Conservation (phyloP, 1,140 invertebrate species). For the Anastrepha obliqua region DNA sequence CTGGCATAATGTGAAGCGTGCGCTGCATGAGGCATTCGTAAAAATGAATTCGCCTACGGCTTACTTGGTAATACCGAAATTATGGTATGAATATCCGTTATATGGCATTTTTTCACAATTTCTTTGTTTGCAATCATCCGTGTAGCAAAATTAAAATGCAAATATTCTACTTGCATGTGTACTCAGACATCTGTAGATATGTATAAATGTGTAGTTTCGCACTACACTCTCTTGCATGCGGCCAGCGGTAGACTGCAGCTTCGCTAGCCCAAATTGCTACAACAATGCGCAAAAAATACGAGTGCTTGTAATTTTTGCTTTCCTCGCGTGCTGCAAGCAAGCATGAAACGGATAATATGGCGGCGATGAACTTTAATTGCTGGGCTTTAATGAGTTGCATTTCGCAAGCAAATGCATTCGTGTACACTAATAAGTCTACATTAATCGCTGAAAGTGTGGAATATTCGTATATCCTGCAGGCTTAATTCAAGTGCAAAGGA, state of each 20-base stretch:
- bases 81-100: constrained; percentile 40
- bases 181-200: too few relatives aligned
- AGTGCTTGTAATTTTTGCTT: background rate
- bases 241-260: background rate
- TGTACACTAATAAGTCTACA: constrained; percentile 9
- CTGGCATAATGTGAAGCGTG: background rate
- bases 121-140: background rate
- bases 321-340: background rate
- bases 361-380: constrained; percentile 25
- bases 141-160: background rate
- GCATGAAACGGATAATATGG: constrained; percentile 10
- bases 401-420: constrained; percentile 24
- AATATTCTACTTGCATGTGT: background rate
- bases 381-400: constrained; percentile 33
- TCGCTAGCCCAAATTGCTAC: background rate
- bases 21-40: background rate
- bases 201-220: too few relatives aligned
- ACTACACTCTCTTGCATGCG: background rate
- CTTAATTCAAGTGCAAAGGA: background rate
- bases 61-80: constrained; percentile 42
- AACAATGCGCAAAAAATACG: background rate
- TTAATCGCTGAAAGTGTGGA: constrained; percentile 8
- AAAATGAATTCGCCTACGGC: constrained; percentile 22
- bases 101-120: background rate
- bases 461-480: background rate